Base-by-base conservation (phyloP, 30 jellyfish, hydroid and myxozoan genomes). In the Aurelia aurita complex sp. Pacific region DNA sequence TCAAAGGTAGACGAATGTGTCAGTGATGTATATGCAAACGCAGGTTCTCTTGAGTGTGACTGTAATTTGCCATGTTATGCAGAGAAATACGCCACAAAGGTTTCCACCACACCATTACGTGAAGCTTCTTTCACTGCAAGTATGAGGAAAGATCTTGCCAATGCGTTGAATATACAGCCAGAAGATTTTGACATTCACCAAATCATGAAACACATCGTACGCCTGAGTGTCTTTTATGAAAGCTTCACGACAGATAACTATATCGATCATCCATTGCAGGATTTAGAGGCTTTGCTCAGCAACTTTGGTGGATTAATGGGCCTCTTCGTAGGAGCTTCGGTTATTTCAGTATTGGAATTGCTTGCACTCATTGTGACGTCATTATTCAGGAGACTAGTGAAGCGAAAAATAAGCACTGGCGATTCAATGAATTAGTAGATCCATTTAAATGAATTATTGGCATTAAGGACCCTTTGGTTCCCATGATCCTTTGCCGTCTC, bases 271-370 rank as follows among this genome's bases (percentile, higher is more conserved):
- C 66, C 61, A 14, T 61, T 42, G 71, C 67, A 80, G 14, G 82
- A 52, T 19, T 5, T 73, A 4, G 70, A 9, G 34, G 61, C 74
- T 10, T 74, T 82, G 63, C 34, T 82, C 19, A 5, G 85, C 18
- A 72, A 82, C 15, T 69, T 82, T 69, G 91, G 91, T 9, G 91
- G 91, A n/a, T 61, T 82, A 53, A 69, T 82, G 85, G 91, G 91
- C 59, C 90, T 82, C 17, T 36, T 57, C 15, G 61, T 61, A 7
- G 87, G 77, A 60, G 87, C 87, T 10, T 77, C 87, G 14, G 7
- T 63, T 10, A 77, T 77, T 77, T 77, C 87, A 7, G 5, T 60
- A 42, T 6, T 62, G 12, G 89, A 65, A 43, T 1, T 80, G 40
- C 43, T 46, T n/a, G 67, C 66, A 76, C 52, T 38, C 11, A 10